A percentile compares a stretch with the other conserved stretches of the same genome.
phyloP scores from a whole-genome alignment of 2,797 vertebrate species.

The Pteronotus mesoamericanus region DNA sequence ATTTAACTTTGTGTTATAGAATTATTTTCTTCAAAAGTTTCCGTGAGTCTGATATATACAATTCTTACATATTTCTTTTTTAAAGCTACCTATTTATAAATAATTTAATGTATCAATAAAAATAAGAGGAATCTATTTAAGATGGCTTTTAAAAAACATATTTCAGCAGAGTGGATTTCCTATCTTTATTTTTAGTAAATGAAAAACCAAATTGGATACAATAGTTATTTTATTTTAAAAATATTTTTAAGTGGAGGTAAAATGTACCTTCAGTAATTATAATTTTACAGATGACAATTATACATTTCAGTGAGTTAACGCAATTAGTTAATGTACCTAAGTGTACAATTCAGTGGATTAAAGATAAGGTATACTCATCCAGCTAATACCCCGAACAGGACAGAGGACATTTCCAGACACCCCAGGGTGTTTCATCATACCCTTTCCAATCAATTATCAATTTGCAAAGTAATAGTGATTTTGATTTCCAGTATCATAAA shows the following conservation, averaged over 20 bases:
- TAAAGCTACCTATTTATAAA: not conserved
- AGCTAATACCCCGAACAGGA: not conserved
- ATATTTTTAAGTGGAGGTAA: not conserved
- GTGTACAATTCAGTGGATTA: not conserved
- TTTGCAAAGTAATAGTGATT: not conserved
- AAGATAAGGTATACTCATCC: not conserved
- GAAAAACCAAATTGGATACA: not conserved
- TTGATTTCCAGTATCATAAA: not conserved
- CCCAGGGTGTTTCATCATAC: not conserved
- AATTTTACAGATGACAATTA: not conserved
- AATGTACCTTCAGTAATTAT: not conserved
- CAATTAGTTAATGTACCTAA: not conserved
- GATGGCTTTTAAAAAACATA: not conserved
- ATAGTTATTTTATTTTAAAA: not conserved
- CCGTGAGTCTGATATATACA: not conserved
- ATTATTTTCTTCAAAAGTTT: not conserved
- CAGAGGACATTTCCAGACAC: not conserved
- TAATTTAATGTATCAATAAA: slow-evolving; percentile 4
- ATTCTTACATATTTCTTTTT: not conserved
- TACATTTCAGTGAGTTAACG: not conserved
- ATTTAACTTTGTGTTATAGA: not conserved
- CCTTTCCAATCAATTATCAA: not conserved
- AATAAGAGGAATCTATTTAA: not conserved
- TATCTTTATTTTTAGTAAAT: not conserved
- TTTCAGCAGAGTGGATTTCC: not conserved